Base-by-base conservation (phyloP, 2,888 invertebrate genomes). In the Drosophila phalerata region DNA sequence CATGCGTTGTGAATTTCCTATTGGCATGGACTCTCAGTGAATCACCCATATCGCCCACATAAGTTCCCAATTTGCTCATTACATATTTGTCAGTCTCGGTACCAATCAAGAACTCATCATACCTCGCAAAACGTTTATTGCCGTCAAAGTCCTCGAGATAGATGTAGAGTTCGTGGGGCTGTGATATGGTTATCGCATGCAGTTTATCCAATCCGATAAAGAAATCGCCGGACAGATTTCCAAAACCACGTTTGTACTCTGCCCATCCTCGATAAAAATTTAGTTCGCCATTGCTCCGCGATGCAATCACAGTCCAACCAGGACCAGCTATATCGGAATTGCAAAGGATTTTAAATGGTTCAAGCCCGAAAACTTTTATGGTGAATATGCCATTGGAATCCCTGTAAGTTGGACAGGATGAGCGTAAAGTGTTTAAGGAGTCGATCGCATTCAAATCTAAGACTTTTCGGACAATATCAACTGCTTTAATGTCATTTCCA, bases 141-240 rank as follows among this genome's bases (percentile, higher is more conserved):
- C 94, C 93, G 5, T 94, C 92, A 68, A 94, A 94, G 67, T 95
- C 95, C 77, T 95, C 94, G 83, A 96, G 94, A 17, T 56, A 32
- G 11, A 96, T 93, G 62, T 95, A 91, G 58, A 96, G 89, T 84
- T 95, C 94, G 62, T 94, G 93, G 11, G 94, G 89, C 70, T 92
- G 76, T 2, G 90, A 84, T 8, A 85, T 65, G 5, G 91, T 91
- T 40, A 91, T 73, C 2, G 93, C 94, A 87, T 95, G 94, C 5
- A 96, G 92, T 75, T 95, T 95, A 62, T 96, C 95, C 68, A 95
- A 88, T 1, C 96, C 96, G 13, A 96, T 93, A 94, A 95, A 96
- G 89, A 95, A 96, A 83, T 96, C 96, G 0, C 94, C 94, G 0
- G 94, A 94, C 13, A 95, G 91, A 88, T 95, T 95, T 4, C 96